phyloP scores from a whole-genome alignment of 1,140 invertebrate genomes.

The Drosophila auraria region DNA sequence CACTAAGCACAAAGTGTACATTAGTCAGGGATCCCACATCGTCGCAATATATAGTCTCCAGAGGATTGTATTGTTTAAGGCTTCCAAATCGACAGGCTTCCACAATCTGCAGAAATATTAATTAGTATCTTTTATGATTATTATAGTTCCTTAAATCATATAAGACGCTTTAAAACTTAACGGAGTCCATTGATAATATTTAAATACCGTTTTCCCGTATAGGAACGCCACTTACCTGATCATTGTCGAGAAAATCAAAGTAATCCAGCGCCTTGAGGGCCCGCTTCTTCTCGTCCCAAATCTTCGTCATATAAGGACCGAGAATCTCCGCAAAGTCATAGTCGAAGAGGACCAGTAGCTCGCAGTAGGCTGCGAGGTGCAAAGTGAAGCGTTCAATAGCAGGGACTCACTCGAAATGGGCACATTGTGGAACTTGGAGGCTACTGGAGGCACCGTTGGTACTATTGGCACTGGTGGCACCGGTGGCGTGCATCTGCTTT shows the following conservation, averaged over 20 bases:
- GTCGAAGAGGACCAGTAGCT: constrained; percentile 64
- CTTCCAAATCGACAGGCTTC: constrained; percentile 61
- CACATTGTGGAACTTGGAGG: constrained; percentile 24
- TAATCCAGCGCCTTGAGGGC: constrained; percentile 77
- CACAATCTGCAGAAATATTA: constrained; percentile 42
- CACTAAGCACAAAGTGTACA: constrained; percentile 80
- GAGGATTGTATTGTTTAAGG: constrained; percentile 65
- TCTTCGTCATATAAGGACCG: constrained; percentile 55
- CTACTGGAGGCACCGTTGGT: constrained; percentile 7
- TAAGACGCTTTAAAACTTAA: too few relatives aligned
- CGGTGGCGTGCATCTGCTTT: constrained; percentile 58
- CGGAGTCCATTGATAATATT: not conserved
- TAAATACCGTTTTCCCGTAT: not conserved
- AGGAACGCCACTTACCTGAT: constrained; percentile 57
- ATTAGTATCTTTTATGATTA: not conserved
- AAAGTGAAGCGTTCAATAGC: constrained; percentile 56
- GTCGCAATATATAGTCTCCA: constrained; percentile 71
- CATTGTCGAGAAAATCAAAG: constrained; percentile 65
- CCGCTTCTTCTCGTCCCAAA: constrained; percentile 68
- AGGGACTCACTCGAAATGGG: constrained; percentile 53
- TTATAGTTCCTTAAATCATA: not conserved
- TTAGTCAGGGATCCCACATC: constrained; percentile 68
- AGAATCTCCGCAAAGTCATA: constrained; percentile 63
- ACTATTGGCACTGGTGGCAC: not conserved
- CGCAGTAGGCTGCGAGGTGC: constrained; percentile 63